phyloP scores from a whole-genome alignment of 2,113 vertebrate species.

The Cynocephalus volans region DNA sequence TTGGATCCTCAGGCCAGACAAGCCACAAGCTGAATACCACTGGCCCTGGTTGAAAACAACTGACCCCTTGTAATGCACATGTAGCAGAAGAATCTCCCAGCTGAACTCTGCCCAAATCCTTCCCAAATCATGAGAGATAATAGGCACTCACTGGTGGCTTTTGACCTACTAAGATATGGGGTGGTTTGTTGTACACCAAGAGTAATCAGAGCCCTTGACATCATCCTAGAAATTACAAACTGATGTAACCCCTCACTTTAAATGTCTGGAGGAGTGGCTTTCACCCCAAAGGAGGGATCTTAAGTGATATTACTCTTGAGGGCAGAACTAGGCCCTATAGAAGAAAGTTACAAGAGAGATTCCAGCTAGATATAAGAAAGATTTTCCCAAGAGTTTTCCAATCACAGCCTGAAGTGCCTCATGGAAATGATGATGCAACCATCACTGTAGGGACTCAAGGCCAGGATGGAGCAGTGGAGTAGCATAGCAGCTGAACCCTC shows the following conservation, averaged over 20 bases:
- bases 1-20: not conserved
- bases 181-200: not conserved
- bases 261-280: not conserved
- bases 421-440: not conserved
- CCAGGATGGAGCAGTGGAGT: not conserved
- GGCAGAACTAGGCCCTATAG: not conserved
- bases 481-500: not conserved
- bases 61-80: not conserved
- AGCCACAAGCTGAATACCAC: not conserved
- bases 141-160: not conserved
- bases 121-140: not conserved
- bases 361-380: not conserved
- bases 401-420: not conserved
- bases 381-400: not conserved
- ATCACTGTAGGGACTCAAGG: not conserved
- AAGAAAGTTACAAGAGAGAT: not conserved
- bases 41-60: not conserved
- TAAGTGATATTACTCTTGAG: not conserved
- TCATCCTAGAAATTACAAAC: slow-evolving; percentile 17
- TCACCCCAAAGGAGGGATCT: not conserved
- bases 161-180: not conserved
- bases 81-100: not conserved
- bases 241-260: not conserved
- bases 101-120: not conserved
- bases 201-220: not conserved